A percentile compares a stretch with the other conserved stretches of the same genome.
Conservation (phyloP, 1,140 invertebrate species). For the Rhizoglyphus robini region DNA sequence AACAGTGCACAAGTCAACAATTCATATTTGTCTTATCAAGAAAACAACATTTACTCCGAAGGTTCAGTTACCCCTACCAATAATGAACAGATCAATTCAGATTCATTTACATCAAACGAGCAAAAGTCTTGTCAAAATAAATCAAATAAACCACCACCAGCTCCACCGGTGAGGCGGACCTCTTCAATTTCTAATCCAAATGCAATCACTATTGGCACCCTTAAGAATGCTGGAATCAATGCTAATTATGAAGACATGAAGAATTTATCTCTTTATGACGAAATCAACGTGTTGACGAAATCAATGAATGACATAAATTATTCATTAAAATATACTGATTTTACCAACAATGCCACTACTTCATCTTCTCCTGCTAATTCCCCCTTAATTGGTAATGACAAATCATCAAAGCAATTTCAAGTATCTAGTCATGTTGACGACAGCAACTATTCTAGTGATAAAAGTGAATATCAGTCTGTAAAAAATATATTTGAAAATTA, state of each 20-base stretch:
- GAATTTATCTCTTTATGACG: slow-evolving; percentile 7
- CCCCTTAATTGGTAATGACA: neutral
- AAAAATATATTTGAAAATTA: slow-evolving; percentile 16
- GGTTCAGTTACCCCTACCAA: slow-evolving; percentile 13
- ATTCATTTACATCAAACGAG: too few species aligned
- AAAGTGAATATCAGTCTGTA: slow-evolving; percentile 13
- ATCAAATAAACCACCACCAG: slow-evolving; percentile 19
- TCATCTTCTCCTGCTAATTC: slow-evolving; percentile 19
- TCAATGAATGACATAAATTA: neutral
- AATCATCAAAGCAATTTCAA: neutral
- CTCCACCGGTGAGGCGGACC: slow-evolving; percentile 19
- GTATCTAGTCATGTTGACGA: neutral
- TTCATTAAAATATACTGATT: neutral
- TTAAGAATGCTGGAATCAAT: slow-evolving; percentile 15
- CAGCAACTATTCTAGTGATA: neutral
- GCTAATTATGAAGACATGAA: slow-evolving; percentile 19
- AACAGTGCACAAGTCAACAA: neutral
- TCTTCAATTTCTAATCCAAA: slow-evolving; percentile 23
- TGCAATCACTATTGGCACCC: slow-evolving; percentile 22
- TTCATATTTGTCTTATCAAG: too few species aligned
- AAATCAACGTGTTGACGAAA: neutral
- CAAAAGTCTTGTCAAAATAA: neutral
- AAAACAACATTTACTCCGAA: neutral
- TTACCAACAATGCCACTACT: neutral
- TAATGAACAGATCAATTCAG: neutral